phyloP scores from a whole-genome alignment of 2,888 invertebrate genomes.

The Apodemia hepburni region DNA sequence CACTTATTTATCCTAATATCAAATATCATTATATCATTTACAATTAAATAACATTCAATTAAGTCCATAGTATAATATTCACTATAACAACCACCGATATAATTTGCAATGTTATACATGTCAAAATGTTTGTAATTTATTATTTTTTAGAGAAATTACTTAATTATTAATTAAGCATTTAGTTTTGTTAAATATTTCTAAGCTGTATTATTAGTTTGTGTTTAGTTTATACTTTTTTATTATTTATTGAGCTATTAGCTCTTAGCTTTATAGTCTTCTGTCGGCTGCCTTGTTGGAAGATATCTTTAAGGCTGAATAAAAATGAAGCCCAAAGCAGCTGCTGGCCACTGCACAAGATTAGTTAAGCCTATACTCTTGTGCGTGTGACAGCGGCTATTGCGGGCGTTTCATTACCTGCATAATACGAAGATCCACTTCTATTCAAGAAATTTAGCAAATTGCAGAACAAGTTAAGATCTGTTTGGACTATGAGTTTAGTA shows the following conservation, averaged over 20 bases:
- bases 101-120: too few relatives aligned
- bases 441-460: slow-evolving; percentile 7
- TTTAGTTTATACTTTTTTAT: slow-evolving; percentile 3
- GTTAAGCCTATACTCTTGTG: slow-evolving; percentile 93
- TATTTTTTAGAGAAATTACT: neutral
- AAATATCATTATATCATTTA: slow-evolving; percentile 26
- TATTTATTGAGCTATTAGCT: neutral
- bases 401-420: slow-evolving; percentile 82
- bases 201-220: neutral
- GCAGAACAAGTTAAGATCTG: neutral
- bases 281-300: slow-evolving; percentile 17
- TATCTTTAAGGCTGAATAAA: slow-evolving; percentile 24
- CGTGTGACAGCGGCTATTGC: slow-evolving; percentile 99
- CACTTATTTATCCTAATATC: slow-evolving; percentile 28
- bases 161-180: neutral
- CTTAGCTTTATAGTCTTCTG: slow-evolving; percentile 1
- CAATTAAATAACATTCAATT: slow-evolving; percentile 15
- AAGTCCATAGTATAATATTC: too few relatives aligned
- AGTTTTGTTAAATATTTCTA: slow-evolving; percentile 1
- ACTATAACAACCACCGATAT: too few relatives aligned
- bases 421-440: slow-evolving; percentile 35
- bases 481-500: neutral
- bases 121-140: neutral
- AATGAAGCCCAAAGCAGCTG: slow-evolving; percentile 94
- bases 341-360: slow-evolving; percentile 99